Percentiles rank a stretch among this genome's conserved stretches.
Evolutionary conservation across 2,797 vertebrate genomes (phyloP).

Genomic region (Chelonia mydas): DNA sequence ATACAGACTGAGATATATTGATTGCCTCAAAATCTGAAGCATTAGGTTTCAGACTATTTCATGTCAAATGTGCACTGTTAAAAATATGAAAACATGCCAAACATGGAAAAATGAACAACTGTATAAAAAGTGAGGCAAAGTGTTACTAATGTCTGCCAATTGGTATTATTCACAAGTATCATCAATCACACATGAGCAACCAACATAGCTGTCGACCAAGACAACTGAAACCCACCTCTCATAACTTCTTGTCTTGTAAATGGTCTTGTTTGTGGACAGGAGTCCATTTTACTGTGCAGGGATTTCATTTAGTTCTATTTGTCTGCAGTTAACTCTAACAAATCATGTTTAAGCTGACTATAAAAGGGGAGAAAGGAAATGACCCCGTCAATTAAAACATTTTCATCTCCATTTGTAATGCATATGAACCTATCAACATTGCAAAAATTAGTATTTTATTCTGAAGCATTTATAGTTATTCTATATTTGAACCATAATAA

Average conservation of each 20-base stretch:
- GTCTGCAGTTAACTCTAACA: constrained; percentile 76
- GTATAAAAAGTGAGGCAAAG: constrained; percentile 81
- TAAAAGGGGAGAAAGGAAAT: constrained; percentile 45
- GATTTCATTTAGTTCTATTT: constrained; percentile 56
- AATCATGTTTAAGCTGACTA: constrained; percentile 45
- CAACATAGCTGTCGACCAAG: constrained; percentile 50
- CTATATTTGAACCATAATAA: constrained; percentile 84
- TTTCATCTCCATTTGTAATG: constrained; percentile 73
- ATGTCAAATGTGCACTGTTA: constrained; percentile 67
- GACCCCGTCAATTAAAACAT: constrained; percentile 77
- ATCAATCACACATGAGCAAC: constrained; percentile 77
- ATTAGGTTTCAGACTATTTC: constrained; percentile 76
- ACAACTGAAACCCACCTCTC: constrained; percentile 67
- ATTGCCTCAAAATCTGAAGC: constrained; percentile 74
- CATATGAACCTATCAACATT: constrained; percentile 77
- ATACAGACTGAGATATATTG: constrained; percentile 74
- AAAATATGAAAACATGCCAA: constrained; percentile 82
- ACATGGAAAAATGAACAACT: constrained; percentile 80
- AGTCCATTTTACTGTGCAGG: constrained; percentile 47
- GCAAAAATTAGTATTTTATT: constrained; percentile 80
- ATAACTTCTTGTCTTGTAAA: constrained; percentile 25
- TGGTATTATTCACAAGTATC: constrained; percentile 79
- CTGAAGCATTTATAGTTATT: constrained; percentile 77
- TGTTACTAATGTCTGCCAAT: constrained; percentile 84
- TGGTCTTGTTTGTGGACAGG: constrained; percentile 75